Evolutionary conservation across 2,113 vertebrate species (phyloP), one percentile per base, ranked within the genome.

Genomic region (Atherinomorus stipes): DNA sequence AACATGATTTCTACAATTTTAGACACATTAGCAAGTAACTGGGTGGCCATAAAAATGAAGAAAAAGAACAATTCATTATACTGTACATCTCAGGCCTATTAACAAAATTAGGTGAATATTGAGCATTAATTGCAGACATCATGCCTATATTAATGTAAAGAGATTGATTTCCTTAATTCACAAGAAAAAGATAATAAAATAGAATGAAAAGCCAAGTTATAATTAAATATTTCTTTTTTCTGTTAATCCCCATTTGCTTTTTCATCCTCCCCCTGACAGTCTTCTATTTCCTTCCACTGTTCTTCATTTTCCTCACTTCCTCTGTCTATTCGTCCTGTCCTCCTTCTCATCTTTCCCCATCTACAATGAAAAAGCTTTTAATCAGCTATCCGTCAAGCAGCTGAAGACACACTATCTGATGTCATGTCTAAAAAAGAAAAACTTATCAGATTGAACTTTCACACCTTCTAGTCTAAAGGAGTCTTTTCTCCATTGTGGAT

Each of bases 381-480:
- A 86, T 88, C 81, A 59, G 45, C 49, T 38, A 74, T 83, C 71
- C 51, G 45, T 52, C 54, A 47, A 51, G 73, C 63, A 63, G 19
- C 60, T 37, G 2, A 16, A 52, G 64, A 77, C 57, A 25, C 60
- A 52, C 57, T 42, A 64, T 57, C 25, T 31, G 66, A 47, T 83
- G 70, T 67, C 64, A 69, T 64, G 61, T 83, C 64, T 71, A 31
- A 37, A 65, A 74, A 49, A 7, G 42, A 65, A 74, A 49, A 7
- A 62, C 25, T 88, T 86, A 88, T 90, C 89, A 79, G 76, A 83
- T 80, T 78, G 66, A 85, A 84, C 80, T 69, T 62, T 70, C 12
- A 42, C 34, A 40, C 62, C 60, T 18, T 56, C 4, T 28, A 63
- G 59, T 66, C 64, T 76, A 31, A 16, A 65, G 44, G 66, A 40